Evolutionary conservation across 2,797 vertebrate genomes (phyloP).

Genomic region (Rhabdophis nuchalis): DNA sequence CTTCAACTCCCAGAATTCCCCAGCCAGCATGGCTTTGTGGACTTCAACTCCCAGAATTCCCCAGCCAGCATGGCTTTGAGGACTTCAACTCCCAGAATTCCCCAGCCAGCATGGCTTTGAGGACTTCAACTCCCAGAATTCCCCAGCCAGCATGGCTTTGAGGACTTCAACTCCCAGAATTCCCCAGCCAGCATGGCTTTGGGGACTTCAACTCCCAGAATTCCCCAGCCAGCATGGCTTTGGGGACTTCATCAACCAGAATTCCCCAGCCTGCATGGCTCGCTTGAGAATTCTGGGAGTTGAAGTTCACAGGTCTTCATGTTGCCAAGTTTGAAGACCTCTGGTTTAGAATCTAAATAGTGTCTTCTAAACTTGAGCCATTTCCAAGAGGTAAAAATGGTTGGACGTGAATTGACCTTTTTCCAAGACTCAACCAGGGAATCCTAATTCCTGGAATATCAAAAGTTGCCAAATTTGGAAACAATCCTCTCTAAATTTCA

Average conservation of each 20-base stretch:
- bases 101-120: too few species aligned
- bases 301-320: neutral
- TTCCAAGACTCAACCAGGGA: neutral
- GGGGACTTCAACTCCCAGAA: neutral
- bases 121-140: neutral
- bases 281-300: neutral
- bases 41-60: neutral
- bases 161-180: neutral
- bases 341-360: neutral
- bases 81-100: neutral
- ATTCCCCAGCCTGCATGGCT: neutral
- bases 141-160: too few species aligned
- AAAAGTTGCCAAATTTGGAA: neutral
- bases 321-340: neutral
- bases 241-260: neutral
- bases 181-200: too few species aligned
- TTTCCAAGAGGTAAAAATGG: neutral
- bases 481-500: neutral
- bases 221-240: neutral
- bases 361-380: neutral
- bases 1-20: neutral
- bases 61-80: too few species aligned
- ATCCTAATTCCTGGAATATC: neutral
- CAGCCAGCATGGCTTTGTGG: too few species aligned
- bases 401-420: neutral